phyloP scores from a whole-genome alignment of 2,888 invertebrate genomes.

The Endotricha flammealis region DNA sequence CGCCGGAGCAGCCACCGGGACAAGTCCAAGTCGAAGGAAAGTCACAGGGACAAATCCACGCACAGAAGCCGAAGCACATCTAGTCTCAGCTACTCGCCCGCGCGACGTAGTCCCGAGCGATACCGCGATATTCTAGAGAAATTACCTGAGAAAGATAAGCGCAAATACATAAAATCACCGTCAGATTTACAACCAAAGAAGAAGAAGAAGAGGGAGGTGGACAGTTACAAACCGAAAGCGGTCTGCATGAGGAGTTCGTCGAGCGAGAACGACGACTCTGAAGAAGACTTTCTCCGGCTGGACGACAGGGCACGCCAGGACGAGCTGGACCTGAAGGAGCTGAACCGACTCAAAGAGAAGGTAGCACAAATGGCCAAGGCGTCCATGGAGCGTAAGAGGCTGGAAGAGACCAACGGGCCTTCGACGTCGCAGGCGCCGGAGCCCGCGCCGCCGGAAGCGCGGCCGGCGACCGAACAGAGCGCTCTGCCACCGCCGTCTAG shows the following conservation, averaged over 20 bases:
- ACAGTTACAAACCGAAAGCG: conserved; percentile 50
- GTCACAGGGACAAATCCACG: too few relatives aligned
- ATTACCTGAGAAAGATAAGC: conserved; percentile 74
- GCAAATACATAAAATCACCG: conserved; percentile 67
- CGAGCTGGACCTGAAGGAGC: conserved; percentile 80
- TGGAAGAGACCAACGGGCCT: conserved; percentile 39
- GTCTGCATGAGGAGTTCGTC: conserved; percentile 80
- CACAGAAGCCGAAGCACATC: conserved; percentile 72
- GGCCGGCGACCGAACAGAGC: conserved; percentile 23
- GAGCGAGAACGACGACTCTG: conserved; percentile 77
- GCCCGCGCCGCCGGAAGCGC: conserved; percentile 13
- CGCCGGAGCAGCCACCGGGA: conserved; percentile 35
- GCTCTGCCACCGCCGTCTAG: conserved; percentile 11
- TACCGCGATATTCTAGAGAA: conserved; percentile 81
- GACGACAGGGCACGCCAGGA: conserved; percentile 75
- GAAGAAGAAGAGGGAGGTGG: conserved; percentile 38
- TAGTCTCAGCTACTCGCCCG: conserved; percentile 83
- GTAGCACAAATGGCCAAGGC: conserved; percentile 85
- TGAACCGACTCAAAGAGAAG: conserved; percentile 82
- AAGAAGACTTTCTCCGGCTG: conserved; percentile 70
- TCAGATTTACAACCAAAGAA: conserved; percentile 55
- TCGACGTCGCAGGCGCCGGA: conserved; percentile 41
- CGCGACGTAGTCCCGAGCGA: conserved; percentile 82
- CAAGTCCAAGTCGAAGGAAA: conserved; percentile 39
- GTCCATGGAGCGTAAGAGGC: conserved; percentile 40